These are phyloP conservation scores for Rhopalosiphum padi DNA, from an alignment of 1,140 invertebrate genomes.

Conservation along the genomic window DNA sequence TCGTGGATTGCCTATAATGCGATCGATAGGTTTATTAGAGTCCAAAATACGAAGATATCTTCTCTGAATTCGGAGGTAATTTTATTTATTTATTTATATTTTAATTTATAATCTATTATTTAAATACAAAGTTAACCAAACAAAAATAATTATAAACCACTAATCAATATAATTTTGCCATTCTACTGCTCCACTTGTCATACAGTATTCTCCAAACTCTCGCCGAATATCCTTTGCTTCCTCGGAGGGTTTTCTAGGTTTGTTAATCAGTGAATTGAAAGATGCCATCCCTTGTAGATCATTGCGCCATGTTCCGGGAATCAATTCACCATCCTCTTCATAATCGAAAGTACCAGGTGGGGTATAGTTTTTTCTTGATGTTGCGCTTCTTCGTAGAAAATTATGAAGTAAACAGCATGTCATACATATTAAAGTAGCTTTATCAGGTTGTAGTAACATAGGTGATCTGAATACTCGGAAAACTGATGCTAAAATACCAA, in stretches of 20 bases:
- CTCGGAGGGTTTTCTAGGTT: slow-evolving; percentile 36
- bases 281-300: slow-evolving; percentile 4
- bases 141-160: slow-evolving; percentile 12
- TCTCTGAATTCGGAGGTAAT: neutral
- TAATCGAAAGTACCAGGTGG: slow-evolving; percentile 43
- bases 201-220: slow-evolving; percentile 52
- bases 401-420: slow-evolving; percentile 52
- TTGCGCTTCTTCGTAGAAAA: slow-evolving; percentile 58
- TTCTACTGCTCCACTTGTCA: slow-evolving; percentile 43
- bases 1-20: slow-evolving; percentile 61
- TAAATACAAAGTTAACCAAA: neutral
- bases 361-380: slow-evolving; percentile 51
- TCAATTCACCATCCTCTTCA: slow-evolving; percentile 22
- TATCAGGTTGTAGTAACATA: slow-evolving; percentile 58
- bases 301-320: slow-evolving; percentile 13
- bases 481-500: slow-evolving; percentile 60
- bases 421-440: slow-evolving; percentile 52
- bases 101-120: no score
- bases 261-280: neutral
- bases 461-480: slow-evolving; percentile 59
- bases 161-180: slow-evolving; percentile 34
- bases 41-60: neutral
- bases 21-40: slow-evolving; percentile 10
- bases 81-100: no score
- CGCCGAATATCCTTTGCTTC: slow-evolving; percentile 18